Evolutionary conservation across 2,888 invertebrate species (phyloP).

Genomic region (Augiades crinisus): DNA sequence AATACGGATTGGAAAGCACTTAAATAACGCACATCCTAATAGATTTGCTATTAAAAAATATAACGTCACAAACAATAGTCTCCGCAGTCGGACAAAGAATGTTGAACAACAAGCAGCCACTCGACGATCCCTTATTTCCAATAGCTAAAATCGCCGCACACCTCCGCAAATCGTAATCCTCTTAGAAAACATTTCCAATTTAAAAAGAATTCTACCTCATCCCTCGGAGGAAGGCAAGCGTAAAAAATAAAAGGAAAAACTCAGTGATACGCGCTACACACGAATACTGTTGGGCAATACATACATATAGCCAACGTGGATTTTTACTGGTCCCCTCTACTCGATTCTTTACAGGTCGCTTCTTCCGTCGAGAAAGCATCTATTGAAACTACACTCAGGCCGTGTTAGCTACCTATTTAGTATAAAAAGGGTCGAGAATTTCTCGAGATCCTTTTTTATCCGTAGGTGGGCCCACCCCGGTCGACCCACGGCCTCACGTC

Average conservation of each 20-base stretch:
- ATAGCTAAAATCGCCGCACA: conserved; percentile 59
- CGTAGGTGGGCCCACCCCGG: conserved; percentile 56
- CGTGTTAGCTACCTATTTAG: conserved; percentile 82
- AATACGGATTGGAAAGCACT: too few relatives aligned
- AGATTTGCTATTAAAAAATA: too few relatives aligned
- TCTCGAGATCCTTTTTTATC: conserved; percentile 77
- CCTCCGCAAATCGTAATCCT: conserved; percentile 80
- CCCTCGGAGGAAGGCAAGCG: conserved; percentile 75
- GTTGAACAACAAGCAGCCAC: conserved; percentile 51
- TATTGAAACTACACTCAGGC: conserved; percentile 81
- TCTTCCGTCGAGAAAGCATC: conserved; percentile 78
- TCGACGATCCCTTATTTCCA: conserved; percentile 63
- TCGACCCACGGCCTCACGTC: conserved; percentile 12
- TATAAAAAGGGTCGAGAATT: conserved; percentile 80
- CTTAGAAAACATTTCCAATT: conserved; percentile 82
- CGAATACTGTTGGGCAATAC: conserved; percentile 31
- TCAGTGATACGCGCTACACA: conserved; percentile 60
- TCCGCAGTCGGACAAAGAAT: conserved; percentile 40
- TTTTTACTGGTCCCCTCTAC: conserved; percentile 53
- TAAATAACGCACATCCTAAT: too few relatives aligned
- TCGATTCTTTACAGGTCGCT: conserved; percentile 79
- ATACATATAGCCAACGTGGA: conserved; percentile 54
- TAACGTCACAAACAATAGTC: too few relatives aligned
- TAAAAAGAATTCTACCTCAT: conserved; percentile 79
- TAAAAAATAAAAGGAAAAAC: conserved; percentile 79